These are phyloP conservation scores for Arizona elegans DNA, from an alignment of 2,113 vertebrate species.

Conservation along the genomic window DNA sequence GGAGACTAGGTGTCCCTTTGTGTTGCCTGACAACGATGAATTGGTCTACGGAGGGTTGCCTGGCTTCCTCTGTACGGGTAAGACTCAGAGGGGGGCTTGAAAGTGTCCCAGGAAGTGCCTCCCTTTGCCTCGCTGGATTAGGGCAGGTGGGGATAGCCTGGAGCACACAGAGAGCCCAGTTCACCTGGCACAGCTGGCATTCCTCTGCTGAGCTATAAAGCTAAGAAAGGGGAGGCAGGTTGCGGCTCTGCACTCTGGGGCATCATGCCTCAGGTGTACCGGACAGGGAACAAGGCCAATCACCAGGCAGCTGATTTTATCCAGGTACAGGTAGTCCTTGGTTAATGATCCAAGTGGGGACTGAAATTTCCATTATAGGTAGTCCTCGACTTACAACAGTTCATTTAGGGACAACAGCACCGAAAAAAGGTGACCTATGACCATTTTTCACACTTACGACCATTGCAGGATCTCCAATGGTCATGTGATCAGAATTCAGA, in stretches of 20 bases:
- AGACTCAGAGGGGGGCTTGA: constrained; percentile 24
- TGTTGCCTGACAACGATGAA: constrained; percentile 82
- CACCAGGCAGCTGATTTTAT: background rate
- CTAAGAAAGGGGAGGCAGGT: background rate
- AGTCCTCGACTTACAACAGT: no score
- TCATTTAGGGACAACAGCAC: no score
- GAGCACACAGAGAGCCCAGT: background rate
- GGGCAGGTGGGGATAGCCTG: no score
- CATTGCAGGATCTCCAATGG: no score
- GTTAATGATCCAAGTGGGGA: no score
- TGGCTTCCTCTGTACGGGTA: constrained; percentile 82
- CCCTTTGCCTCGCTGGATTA: background rate
- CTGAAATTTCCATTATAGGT: background rate
- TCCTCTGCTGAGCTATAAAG: background rate
- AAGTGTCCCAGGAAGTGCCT: background rate
- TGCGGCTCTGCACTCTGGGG: background rate
- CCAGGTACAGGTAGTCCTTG: no score
- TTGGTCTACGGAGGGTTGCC: constrained; percentile 82
- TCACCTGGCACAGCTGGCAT: background rate
- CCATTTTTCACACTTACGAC: no score
- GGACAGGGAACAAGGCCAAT: background rate
- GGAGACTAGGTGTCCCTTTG: constrained; percentile 81
- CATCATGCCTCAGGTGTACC: background rate
- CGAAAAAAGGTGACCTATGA: no score
- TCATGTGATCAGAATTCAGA: no score